phyloP scores from a whole-genome alignment of 2,888 invertebrate species.

The Caenorhabditis zanzibari region DNA sequence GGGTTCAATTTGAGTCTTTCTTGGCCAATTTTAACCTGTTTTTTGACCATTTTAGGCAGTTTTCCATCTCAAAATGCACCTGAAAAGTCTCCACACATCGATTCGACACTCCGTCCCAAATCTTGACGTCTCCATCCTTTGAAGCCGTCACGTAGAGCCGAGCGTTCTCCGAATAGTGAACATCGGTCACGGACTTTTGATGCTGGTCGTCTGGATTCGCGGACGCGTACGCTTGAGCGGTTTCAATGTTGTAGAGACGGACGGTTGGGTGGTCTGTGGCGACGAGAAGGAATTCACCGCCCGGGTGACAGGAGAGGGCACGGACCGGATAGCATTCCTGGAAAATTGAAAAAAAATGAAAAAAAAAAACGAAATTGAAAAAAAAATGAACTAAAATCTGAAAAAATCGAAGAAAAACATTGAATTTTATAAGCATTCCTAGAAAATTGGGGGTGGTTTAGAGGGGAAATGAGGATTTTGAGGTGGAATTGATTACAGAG shows the following conservation, averaged over 20 bases:
- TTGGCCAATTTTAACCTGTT: too few relatives aligned
- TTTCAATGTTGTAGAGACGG: constrained; percentile 96
- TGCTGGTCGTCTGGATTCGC: constrained; percentile 88
- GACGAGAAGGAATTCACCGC: constrained; percentile 94
- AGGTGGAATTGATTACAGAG: background rate
- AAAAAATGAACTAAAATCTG: too few relatives aligned
- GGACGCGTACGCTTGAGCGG: constrained; percentile 96
- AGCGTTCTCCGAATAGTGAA: constrained; percentile 88
- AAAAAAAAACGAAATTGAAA: too few relatives aligned
- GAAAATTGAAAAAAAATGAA: constrained; percentile 9
- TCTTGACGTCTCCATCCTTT: constrained; percentile 94
- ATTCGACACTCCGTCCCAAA: constrained; percentile 97
- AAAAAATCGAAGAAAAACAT: too few relatives aligned
- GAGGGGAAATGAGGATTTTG: too few relatives aligned
- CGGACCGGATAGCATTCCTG: constrained; percentile 94
- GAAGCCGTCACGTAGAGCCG: constrained; percentile 91
- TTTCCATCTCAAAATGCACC: too few relatives aligned
- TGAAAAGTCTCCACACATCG: constrained; percentile 91
- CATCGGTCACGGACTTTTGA: constrained; percentile 84
- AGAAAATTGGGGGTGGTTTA: background rate
- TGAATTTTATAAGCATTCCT: too few relatives aligned
- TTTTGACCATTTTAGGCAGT: too few relatives aligned
- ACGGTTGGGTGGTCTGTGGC: constrained; percentile 91
- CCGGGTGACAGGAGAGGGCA: constrained; percentile 95
- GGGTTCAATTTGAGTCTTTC: too few relatives aligned